Conservation (phyloP, 2,797 vertebrate genomes). For the Acipenser ruthenus region DNA sequence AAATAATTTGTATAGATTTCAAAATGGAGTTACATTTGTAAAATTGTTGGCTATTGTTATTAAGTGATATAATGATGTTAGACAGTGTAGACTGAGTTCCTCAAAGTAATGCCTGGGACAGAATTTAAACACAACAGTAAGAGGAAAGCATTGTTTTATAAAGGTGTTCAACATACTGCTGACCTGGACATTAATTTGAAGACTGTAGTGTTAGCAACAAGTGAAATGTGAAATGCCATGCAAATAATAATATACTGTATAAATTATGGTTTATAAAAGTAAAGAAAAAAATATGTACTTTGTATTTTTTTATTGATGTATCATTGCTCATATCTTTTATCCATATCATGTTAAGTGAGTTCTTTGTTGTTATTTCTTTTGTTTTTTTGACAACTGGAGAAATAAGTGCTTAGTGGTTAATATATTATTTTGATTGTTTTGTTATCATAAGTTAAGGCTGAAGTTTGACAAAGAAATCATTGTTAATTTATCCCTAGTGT, state of each 20-base stretch:
- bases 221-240: neutral
- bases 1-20: too few species aligned
- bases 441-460: constrained; percentile 55
- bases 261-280: neutral
- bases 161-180: neutral
- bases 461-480: constrained; percentile 45
- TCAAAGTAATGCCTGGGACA: too few species aligned
- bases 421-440: constrained; percentile 35
- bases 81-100: too few species aligned
- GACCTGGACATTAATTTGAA: neutral
- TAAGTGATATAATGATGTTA: too few species aligned
- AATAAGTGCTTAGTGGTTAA: constrained; percentile 16
- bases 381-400: constrained; percentile 22
- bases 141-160: too few species aligned
- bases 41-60: too few species aligned
- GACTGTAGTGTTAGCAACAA: neutral
- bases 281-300: neutral
- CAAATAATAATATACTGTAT: neutral
- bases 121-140: too few species aligned
- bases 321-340: constrained; percentile 39
- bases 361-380: constrained; percentile 23
- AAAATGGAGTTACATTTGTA: too few species aligned
- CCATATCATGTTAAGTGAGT: constrained; percentile 51
- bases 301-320: constrained; percentile 16
- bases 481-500: constrained; percentile 49